Evolutionary conservation across 2,797 vertebrate genomes (phyloP).

Genomic region (Squalus acanthias): DNA sequence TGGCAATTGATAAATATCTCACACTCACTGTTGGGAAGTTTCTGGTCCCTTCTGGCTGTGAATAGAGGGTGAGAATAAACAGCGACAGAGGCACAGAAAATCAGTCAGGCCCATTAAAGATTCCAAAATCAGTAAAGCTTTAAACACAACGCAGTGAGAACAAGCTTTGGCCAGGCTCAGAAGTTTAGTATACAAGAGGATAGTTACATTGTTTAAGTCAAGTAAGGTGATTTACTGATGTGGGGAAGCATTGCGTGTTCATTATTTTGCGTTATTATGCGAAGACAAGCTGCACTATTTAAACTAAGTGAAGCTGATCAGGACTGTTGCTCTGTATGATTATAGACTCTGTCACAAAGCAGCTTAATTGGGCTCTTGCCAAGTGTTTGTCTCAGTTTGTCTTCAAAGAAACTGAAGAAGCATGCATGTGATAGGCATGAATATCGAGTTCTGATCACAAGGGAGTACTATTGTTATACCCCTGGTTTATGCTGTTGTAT

Average conservation of each 20-base stretch:
- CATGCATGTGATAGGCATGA: neutral
- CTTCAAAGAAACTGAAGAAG: neutral
- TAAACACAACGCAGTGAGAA: neutral
- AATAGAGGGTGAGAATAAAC: neutral
- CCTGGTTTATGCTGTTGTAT: neutral
- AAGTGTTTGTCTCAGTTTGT: neutral
- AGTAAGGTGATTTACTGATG: neutral
- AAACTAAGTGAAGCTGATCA: neutral
- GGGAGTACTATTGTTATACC: neutral
- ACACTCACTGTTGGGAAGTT: neutral
- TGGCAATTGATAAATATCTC: neutral
- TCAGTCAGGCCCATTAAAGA: neutral
- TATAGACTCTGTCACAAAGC: neutral
- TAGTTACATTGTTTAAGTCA: neutral
- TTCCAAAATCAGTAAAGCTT: neutral
- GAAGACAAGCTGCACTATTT: neutral
- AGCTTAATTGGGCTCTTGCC: neutral
- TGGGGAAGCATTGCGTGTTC: neutral
- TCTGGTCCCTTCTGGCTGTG: neutral
- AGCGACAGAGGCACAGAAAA: neutral
- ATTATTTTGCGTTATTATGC: neutral
- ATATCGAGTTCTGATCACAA: neutral
- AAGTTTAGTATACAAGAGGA: neutral
- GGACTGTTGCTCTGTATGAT: neutral
- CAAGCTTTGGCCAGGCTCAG: neutral